A percentile compares a stretch with the other conserved stretches of the same genome.
Evolutionary conservation across 1,140 invertebrate genomes (phyloP).

Genomic region (Cyphomyrmex costatus): DNA sequence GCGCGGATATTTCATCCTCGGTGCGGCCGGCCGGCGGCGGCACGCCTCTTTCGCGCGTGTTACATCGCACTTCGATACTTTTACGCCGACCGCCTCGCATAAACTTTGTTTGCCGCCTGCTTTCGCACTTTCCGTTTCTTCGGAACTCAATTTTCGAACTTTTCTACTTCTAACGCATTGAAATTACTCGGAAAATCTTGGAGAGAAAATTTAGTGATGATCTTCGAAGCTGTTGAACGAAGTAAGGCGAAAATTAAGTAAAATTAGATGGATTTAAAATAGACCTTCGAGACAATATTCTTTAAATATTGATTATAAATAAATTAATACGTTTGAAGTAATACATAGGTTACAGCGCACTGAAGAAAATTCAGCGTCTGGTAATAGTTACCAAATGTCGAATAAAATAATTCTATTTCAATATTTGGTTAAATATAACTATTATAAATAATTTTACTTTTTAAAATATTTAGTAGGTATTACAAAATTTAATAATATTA

Average conservation of each 20-base stretch:
- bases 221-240: background rate
- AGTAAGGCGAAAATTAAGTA: background rate
- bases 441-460: too few relatives aligned
- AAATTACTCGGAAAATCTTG: background rate
- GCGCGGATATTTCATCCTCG: constrained; percentile 76
- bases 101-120: constrained; percentile 68
- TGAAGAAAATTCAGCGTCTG: too few relatives aligned
- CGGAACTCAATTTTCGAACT: constrained; percentile 21
- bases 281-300: background rate
- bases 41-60: constrained; percentile 47
- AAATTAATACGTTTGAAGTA: background rate
- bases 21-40: constrained; percentile 50
- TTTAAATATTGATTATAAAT: too few relatives aligned
- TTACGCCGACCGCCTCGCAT: constrained; percentile 61
- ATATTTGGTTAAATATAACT: too few relatives aligned
- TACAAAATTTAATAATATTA: too few relatives aligned
- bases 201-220: background rate
- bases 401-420: too few relatives aligned
- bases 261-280: background rate
- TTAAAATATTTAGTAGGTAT: too few relatives aligned
- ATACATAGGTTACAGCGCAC: background rate
- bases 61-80: constrained; percentile 65
- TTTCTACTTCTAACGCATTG: background rate
- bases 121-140: constrained; percentile 47
- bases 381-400: too few relatives aligned